Percentiles rank a stretch among this genome's conserved stretches.
These are phyloP conservation scores for Hyaena hyaena DNA, from an alignment of 2,113 vertebrate genomes.

Conservation along the genomic window DNA sequence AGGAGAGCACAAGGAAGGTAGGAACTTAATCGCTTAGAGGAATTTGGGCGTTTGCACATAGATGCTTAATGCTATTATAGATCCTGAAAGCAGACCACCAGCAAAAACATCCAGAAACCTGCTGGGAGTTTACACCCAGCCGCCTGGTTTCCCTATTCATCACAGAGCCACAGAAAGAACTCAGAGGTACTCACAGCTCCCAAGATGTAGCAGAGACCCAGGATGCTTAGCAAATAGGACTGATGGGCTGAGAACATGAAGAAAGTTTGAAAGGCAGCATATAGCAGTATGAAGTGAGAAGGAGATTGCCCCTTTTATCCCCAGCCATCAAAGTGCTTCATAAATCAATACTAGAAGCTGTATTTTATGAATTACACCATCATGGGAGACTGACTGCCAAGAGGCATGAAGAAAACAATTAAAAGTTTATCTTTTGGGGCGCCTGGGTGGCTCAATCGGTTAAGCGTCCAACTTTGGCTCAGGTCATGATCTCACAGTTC, in stretches of 20 bases:
- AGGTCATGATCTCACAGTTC: no score
- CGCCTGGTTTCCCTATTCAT: not conserved
- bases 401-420: not conserved
- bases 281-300: not conserved
- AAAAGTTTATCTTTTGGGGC: not conserved
- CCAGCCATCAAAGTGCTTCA: not conserved
- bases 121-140: not conserved
- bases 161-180: not conserved
- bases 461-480: no score
- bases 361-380: not conserved
- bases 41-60: not conserved
- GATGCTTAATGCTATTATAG: not conserved
- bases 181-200: not conserved
- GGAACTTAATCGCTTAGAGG: not conserved
- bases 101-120: not conserved
- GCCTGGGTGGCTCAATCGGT: no score
- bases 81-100: not conserved
- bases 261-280: not conserved
- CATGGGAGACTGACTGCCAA: not conserved
- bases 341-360: not conserved
- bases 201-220: not conserved
- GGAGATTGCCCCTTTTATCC: not conserved
- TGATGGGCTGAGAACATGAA: not conserved
- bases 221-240: not conserved
- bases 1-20: slow-evolving; percentile 62